Percentiles rank a stretch among this genome's conserved stretches.
Conservation (phyloP, 2,888 invertebrate species). For the Conus canariensis region DNA sequence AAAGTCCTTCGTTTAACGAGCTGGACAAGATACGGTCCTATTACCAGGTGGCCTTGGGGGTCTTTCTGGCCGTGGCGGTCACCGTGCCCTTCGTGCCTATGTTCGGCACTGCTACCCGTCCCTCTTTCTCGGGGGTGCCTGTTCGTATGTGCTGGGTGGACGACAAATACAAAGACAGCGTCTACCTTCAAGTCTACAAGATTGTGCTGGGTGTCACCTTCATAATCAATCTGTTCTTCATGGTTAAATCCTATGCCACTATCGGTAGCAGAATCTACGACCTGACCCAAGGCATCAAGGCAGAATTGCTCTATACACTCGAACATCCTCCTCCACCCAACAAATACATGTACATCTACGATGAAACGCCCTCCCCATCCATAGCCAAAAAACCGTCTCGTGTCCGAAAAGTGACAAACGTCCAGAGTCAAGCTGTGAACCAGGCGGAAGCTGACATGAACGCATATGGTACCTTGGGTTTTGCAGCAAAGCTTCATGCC, state of each 20-base stretch:
- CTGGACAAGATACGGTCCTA: neutral
- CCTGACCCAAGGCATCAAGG: neutral
- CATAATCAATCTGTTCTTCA: neutral
- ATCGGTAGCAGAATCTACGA: neutral
- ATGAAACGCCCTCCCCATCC: neutral
- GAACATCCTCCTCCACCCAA: neutral
- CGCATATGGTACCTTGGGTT: neutral
- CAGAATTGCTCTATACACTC: neutral
- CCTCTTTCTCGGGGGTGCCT: neutral
- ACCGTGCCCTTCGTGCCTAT: conserved; percentile 6
- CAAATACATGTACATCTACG: conserved; percentile 2
- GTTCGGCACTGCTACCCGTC: neutral
- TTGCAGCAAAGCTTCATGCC: neutral
- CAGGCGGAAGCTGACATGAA: too few species aligned
- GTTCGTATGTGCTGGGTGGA: conserved; percentile 23
- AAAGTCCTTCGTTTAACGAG: neutral
- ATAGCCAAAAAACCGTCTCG: too few species aligned
- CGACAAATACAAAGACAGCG: neutral
- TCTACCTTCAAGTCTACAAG: neutral
- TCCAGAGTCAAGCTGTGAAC: neutral
- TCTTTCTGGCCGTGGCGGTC: neutral
- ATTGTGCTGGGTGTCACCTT: neutral
- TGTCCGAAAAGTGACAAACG: too few species aligned
- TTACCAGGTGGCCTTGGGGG: neutral
- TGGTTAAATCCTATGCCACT: neutral